Conservation (phyloP, 2,888 invertebrate genomes). For the Plebejus anna region DNA sequence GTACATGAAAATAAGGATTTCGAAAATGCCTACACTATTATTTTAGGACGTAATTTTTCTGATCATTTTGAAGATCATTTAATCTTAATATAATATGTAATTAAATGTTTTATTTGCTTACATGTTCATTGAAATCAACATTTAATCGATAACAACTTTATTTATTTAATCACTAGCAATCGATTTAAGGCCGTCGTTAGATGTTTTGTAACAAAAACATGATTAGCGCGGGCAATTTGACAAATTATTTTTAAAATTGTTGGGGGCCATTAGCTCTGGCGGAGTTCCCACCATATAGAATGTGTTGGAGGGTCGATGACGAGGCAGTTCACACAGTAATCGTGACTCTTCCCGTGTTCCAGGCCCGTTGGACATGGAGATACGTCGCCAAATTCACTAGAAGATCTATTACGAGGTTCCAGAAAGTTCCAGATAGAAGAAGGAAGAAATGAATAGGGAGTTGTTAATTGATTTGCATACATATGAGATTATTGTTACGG, state of each 20-base stretch:
- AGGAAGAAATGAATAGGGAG: neutral
- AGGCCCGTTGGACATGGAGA: neutral
- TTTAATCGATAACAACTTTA: neutral
- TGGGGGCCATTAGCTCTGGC: slow-evolving; percentile 23
- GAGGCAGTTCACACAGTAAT: slow-evolving; percentile 19
- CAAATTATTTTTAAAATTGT: slow-evolving; percentile 30
- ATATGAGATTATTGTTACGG: neutral
- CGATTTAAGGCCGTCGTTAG: neutral
- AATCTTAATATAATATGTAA: no score
- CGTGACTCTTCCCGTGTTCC: slow-evolving; percentile 18
- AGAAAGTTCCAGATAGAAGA: neutral
- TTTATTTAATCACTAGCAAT: slow-evolving; percentile 1
- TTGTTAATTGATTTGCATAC: neutral
- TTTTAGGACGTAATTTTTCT: no score
- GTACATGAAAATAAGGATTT: neutral
- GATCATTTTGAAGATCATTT: no score
- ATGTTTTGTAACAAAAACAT: neutral
- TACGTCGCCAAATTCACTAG: neutral
- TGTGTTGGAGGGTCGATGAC: slow-evolving; percentile 21
- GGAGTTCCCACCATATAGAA: neutral
- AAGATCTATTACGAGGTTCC: neutral
- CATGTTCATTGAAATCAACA: neutral
- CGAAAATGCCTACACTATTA: neutral
- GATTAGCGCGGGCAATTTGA: slow-evolving; percentile 27
- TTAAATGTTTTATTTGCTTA: neutral